Evolutionary conservation across 2,113 vertebrate genomes (phyloP).

Genomic region (Conger conger): DNA sequence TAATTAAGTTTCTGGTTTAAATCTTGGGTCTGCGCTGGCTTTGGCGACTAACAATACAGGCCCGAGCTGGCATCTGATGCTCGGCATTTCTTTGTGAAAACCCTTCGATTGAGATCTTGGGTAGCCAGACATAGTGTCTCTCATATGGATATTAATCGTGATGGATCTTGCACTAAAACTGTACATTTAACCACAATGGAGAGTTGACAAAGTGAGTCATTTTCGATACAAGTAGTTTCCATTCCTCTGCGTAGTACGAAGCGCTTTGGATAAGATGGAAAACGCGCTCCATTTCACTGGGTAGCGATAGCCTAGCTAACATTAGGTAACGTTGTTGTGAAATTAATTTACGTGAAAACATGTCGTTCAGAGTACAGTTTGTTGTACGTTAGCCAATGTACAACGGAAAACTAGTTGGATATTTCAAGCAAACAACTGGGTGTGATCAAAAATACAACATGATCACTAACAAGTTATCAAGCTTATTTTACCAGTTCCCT

Average conservation of each 20-base stretch:
- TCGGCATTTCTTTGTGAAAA: conserved; percentile 29
- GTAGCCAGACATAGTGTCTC: neutral
- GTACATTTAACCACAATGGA: neutral
- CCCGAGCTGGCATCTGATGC: conserved; percentile 49
- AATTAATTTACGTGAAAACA: neutral
- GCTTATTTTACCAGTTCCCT: neutral
- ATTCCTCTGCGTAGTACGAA: neutral
- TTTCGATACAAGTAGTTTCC: neutral
- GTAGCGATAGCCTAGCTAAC: neutral
- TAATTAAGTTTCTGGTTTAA: conserved; percentile 30
- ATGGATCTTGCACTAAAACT: neutral
- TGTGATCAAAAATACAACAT: neutral
- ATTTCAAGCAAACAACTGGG: too few species aligned
- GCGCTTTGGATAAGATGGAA: neutral
- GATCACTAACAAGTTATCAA: too few species aligned
- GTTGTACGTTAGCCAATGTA: neutral
- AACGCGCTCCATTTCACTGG: neutral
- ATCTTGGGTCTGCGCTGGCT: conserved; percentile 52
- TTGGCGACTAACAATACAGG: conserved; percentile 56
- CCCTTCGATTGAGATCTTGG: neutral
- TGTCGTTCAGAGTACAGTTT: neutral
- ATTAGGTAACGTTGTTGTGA: neutral
- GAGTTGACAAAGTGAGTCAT: conserved; percentile 1
- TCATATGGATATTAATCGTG: neutral
- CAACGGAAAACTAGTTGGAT: too few species aligned